These are phyloP conservation scores for Triplophysa bombifrons DNA, from an alignment of 2,797 vertebrate genomes.

Conservation along the genomic window DNA sequence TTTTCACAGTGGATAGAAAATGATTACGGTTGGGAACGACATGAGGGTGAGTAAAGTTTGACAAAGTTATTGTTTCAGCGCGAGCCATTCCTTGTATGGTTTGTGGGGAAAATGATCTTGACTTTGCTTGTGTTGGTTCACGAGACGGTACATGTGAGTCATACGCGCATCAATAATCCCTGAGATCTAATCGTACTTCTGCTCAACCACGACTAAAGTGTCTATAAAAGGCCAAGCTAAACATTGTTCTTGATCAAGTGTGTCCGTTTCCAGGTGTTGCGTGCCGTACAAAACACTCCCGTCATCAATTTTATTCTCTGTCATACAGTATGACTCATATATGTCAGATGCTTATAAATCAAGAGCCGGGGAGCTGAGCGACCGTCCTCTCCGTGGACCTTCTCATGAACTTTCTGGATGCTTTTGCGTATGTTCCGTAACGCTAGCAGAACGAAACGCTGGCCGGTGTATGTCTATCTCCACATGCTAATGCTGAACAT, in stretches of 20 bases:
- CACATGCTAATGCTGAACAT: neutral
- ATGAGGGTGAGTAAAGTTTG: neutral
- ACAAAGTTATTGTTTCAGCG: neutral
- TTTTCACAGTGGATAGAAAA: too few species aligned
- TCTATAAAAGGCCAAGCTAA: slow-evolving; percentile 28
- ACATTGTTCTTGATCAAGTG: slow-evolving; percentile 9
- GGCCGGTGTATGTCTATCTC: slow-evolving; percentile 33
- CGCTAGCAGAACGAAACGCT: slow-evolving; percentile 52
- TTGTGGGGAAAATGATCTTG: neutral
- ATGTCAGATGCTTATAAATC: slow-evolving; percentile 65
- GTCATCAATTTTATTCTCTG: slow-evolving; percentile 45
- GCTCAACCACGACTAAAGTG: slow-evolving; percentile 12
- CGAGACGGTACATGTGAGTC: slow-evolving; percentile 33
- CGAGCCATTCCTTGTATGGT: neutral
- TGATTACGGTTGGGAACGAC: too few species aligned
- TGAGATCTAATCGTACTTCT: slow-evolving; percentile 9
- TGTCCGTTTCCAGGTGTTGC: neutral
- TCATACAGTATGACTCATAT: slow-evolving; percentile 52
- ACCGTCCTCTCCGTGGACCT: slow-evolving; percentile 63
- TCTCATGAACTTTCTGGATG: slow-evolving; percentile 61
- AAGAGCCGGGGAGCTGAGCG: slow-evolving; percentile 45
- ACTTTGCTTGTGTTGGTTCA: slow-evolving; percentile 35
- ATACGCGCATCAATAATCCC: slow-evolving; percentile 24
- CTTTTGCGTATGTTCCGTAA: slow-evolving; percentile 52
- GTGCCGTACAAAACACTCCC: slow-evolving; percentile 45